Percentiles rank a stretch among this genome's conserved stretches.
Evolutionary conservation across 1,140 invertebrate genomes (phyloP).

Genomic region (Acyrthosiphon pisum): DNA sequence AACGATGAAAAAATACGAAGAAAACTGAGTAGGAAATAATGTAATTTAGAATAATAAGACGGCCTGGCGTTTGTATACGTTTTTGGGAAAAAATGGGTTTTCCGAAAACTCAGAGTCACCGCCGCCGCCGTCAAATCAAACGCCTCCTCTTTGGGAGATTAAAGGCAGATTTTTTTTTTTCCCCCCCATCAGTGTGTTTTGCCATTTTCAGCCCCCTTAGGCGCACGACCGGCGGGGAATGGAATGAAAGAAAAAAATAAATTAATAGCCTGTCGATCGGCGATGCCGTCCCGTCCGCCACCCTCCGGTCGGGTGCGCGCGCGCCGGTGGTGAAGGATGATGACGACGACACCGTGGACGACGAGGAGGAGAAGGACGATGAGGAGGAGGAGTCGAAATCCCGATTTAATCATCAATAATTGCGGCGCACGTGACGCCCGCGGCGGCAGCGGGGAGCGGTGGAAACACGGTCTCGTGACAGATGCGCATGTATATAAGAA

Average conservation of each 20-base stretch:
- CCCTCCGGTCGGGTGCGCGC: not conserved
- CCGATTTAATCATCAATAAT: conserved; percentile 58
- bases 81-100: conserved; percentile 34
- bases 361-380: not conserved
- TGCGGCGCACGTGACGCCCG: conserved; percentile 52
- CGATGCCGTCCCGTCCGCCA: not conserved
- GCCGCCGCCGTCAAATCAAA: conserved; percentile 27
- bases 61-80: not conserved
- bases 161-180: conserved; percentile 30
- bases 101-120: not conserved
- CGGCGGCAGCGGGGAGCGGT: not conserved
- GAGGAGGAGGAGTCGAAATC: conserved; percentile 35
- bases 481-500: conserved; percentile 31
- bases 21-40: conserved; percentile 42
- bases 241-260: conserved; percentile 22
- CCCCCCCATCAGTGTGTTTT: not conserved
- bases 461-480: conserved; percentile 30
- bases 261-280: conserved; percentile 57
- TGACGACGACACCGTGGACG: not conserved
- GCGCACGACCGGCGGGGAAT: not conserved
- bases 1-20: not conserved
- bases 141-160: conserved; percentile 48
- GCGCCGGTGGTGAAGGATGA: not conserved
- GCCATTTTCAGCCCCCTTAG: conserved; percentile 23
- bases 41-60: conserved; percentile 51